Percentiles rank a stretch among this genome's conserved stretches.
These are phyloP conservation scores for Coracopsis vasa DNA, from an alignment of 2,113 vertebrate genomes.

Conservation along the genomic window DNA sequence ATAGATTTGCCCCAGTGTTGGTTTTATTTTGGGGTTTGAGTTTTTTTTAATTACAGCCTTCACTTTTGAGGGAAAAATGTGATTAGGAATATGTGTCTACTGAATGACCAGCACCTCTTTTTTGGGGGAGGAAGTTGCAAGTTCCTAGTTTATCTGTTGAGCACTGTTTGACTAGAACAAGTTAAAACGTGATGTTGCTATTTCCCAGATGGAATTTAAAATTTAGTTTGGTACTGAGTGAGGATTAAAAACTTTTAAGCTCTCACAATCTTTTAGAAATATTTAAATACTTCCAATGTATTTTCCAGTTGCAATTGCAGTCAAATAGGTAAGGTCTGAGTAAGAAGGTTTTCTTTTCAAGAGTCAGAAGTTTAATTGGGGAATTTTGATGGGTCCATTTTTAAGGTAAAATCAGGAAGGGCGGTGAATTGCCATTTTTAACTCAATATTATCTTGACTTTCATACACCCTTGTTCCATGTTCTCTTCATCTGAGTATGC, in stretches of 20 bases:
- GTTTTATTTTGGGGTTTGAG: background rate
- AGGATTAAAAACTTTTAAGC: background rate
- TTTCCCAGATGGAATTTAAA: background rate
- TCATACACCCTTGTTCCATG: background rate
- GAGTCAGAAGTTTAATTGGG: background rate
- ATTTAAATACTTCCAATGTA: background rate
- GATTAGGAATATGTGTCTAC: background rate
- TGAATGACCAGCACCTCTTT: background rate
- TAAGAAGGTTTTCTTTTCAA: background rate
- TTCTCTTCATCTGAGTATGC: background rate
- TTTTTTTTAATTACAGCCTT: constrained; percentile 13
- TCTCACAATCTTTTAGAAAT: background rate
- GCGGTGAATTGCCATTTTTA: background rate
- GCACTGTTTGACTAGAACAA: background rate
- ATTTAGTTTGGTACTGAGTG: background rate
- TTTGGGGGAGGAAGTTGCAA: background rate
- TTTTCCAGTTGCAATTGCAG: constrained; percentile 1
- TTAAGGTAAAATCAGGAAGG: background rate
- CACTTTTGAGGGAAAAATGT: background rate
- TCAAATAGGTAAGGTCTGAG: background rate
- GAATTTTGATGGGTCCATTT: background rate
- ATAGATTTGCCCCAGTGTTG: background rate
- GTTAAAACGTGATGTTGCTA: background rate
- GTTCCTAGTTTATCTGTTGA: background rate
- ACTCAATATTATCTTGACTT: background rate